These are phyloP conservation scores for Marasmarcha lunaedactyla DNA, from an alignment of 2,888 invertebrate genomes.

Conservation along the genomic window DNA sequence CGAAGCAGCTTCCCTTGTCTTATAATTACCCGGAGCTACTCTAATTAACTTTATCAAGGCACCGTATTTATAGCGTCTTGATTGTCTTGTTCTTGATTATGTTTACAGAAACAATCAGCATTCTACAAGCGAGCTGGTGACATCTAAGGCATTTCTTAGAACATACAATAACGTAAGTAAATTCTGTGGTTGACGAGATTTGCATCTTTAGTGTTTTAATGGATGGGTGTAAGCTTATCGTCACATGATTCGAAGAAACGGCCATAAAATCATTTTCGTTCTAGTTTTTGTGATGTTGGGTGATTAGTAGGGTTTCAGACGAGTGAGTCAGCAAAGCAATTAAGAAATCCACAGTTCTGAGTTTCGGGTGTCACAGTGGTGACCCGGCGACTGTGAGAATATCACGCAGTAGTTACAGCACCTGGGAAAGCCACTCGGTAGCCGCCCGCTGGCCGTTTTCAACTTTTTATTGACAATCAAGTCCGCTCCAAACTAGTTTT, in stretches of 20 bases:
- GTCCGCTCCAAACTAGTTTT: conserved; percentile 57
- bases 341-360: conserved; percentile 10
- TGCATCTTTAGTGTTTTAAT: conserved; percentile 1
- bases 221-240: background rate
- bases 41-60: conserved; percentile 19
- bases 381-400: conserved; percentile 26
- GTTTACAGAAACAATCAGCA: no score
- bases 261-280: background rate
- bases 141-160: no score
- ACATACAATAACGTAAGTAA: no score
- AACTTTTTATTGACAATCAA: conserved; percentile 60
- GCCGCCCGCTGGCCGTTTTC: conserved; percentile 47
- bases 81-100: background rate
- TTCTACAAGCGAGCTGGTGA: no score
- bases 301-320: background rate
- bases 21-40: conserved; percentile 10
- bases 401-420: conserved; percentile 28
- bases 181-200: background rate
- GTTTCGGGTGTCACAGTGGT: conserved; percentile 17
- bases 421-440: conserved; percentile 54
- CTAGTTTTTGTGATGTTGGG: conserved; percentile 2
- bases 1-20: conserved; percentile 12
- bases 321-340: conserved; percentile 4
- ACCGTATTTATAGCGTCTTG: background rate
- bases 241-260: background rate